A percentile compares a stretch with the other conserved stretches of the same genome.
Evolutionary conservation across 1,140 invertebrate species (phyloP).

Genomic region (Philotrypesis tridentata): DNA sequence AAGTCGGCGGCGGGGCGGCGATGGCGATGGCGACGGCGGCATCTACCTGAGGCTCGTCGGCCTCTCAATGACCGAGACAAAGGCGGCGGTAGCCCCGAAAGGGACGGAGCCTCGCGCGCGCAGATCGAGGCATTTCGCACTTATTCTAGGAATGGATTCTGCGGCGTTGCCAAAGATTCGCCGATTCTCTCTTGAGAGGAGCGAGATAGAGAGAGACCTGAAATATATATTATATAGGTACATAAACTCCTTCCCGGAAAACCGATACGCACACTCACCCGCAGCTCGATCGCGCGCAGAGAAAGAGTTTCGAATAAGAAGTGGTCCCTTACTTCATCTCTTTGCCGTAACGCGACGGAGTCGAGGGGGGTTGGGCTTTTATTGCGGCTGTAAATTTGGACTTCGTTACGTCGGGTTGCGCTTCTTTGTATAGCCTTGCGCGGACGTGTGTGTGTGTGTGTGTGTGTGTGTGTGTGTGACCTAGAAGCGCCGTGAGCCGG

Average conservation of each 20-base stretch:
- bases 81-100: slow-evolving; percentile 13
- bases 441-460: too few species aligned
- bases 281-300: not conserved
- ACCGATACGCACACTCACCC: not conserved
- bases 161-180: slow-evolving; percentile 14
- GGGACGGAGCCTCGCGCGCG: not conserved
- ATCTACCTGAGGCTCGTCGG: slow-evolving; percentile 28
- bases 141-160: slow-evolving; percentile 36
- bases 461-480: too few species aligned
- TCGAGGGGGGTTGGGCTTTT: not conserved
- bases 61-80: slow-evolving; percentile 35
- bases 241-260: slow-evolving; percentile 31
- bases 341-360: not conserved
- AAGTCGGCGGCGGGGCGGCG: slow-evolving; percentile 18
- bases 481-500: not conserved
- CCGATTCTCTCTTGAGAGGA: not conserved
- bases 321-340: not conserved
- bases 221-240: too few species aligned
- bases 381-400: slow-evolving; percentile 29
- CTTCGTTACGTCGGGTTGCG: slow-evolving; percentile 13
- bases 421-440: not conserved
- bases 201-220: too few species aligned
- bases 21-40: not conserved
- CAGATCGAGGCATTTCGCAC: slow-evolving; percentile 23
- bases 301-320: slow-evolving; percentile 14